Conservation (phyloP, 2,888 invertebrate species). For the Sesamia inferens region DNA sequence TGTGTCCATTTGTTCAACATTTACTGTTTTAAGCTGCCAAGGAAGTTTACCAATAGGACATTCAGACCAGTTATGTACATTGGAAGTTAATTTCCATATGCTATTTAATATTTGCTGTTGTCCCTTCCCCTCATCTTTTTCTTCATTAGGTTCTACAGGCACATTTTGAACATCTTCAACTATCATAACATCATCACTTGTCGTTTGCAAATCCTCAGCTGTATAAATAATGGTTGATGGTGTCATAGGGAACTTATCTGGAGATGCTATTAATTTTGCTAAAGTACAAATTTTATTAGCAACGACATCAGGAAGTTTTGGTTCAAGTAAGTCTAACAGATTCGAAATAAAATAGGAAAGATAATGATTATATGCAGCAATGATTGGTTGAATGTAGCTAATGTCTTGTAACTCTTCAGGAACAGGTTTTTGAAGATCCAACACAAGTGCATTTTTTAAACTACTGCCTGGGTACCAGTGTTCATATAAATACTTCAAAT, state of each 20-base stretch:
- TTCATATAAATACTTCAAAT: slow-evolving; percentile 76
- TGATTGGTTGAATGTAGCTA: slow-evolving; percentile 79
- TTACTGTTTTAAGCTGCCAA: slow-evolving; percentile 72
- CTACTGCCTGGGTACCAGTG: slow-evolving; percentile 85
- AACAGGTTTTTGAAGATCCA: slow-evolving; percentile 79
- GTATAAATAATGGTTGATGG: slow-evolving; percentile 81
- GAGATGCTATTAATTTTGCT: slow-evolving; percentile 79
- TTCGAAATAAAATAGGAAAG: slow-evolving; percentile 79
- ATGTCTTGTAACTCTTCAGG: slow-evolving; percentile 79
- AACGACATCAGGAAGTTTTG: slow-evolving; percentile 73
- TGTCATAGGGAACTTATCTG: slow-evolving; percentile 69
- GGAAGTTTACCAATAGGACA: slow-evolving; percentile 89
- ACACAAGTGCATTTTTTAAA: slow-evolving; percentile 71
- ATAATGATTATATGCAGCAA: slow-evolving; percentile 82
- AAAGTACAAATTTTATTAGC: slow-evolving; percentile 75
- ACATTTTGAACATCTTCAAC: slow-evolving; percentile 52
- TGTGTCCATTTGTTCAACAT: slow-evolving; percentile 45
- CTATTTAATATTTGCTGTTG: slow-evolving; percentile 59
- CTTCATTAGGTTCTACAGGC: slow-evolving; percentile 23
- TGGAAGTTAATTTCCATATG: slow-evolving; percentile 79
- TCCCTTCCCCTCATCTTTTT: slow-evolving; percentile 22
- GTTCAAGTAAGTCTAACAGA: slow-evolving; percentile 77
- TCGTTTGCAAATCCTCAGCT: slow-evolving; percentile 79
- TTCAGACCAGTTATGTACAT: slow-evolving; percentile 79
- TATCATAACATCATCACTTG: slow-evolving; percentile 53